These are phyloP conservation scores for Pseudococcus viburni DNA, from an alignment of 2,888 invertebrate genomes.

Conservation along the genomic window DNA sequence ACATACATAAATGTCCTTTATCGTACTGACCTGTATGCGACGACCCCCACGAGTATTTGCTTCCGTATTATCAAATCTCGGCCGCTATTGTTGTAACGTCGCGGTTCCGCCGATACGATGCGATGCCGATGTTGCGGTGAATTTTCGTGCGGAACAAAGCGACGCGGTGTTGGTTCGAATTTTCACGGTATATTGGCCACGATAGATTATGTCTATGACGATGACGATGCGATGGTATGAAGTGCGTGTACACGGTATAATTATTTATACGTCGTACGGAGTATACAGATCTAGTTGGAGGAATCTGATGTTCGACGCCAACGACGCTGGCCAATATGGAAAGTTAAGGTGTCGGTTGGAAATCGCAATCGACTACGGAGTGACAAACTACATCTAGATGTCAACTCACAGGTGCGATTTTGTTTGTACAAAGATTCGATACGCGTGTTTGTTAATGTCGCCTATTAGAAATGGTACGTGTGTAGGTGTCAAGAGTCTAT, in stretches of 20 bases:
- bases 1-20: conserved; percentile 6
- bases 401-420: background rate
- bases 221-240: background rate
- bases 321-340: background rate
- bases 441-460: background rate
- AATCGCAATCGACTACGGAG: background rate
- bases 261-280: background rate
- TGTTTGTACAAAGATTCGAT: background rate
- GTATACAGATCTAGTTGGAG: background rate
- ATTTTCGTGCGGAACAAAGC: conserved; percentile 21
- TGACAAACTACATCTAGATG: background rate
- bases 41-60: background rate
- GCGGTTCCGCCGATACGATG: background rate
- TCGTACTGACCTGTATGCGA: conserved; percentile 44
- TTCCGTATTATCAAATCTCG: conserved; percentile 14
- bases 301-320: background rate
- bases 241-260: background rate
- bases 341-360: background rate
- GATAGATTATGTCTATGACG: conserved; percentile 3
- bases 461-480: background rate
- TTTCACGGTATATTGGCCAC: conserved; percentile 29
- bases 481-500: conserved; percentile 1
- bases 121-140: background rate
- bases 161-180: background rate
- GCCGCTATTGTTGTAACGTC: background rate